Evolutionary conservation across 2,113 vertebrate species (phyloP).

Genomic region (Calypte anna): DNA sequence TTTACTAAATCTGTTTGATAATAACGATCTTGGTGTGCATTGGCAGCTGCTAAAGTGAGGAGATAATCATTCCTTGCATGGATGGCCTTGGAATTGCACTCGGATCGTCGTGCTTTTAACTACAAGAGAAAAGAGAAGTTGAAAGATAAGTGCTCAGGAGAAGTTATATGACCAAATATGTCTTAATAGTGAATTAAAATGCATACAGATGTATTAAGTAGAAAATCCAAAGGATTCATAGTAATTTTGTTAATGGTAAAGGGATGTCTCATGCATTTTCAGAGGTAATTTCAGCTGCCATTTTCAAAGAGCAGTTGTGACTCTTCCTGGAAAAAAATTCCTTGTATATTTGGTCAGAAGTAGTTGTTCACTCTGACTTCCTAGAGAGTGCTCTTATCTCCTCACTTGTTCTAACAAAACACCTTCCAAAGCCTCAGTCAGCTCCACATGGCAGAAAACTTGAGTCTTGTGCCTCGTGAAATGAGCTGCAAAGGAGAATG

Average conservation of each 20-base stretch:
- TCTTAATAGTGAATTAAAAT: fast-evolving
- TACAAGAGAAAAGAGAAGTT: slow-evolving; percentile 55
- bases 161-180: fast-evolving
- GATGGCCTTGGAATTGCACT: slow-evolving; percentile 96
- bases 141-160: background rate
- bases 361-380: background rate
- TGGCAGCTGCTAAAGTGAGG: slow-evolving; percentile 94
- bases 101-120: slow-evolving; percentile 96
- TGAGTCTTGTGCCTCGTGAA: too few species aligned
- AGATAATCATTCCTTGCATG: slow-evolving; percentile 97
- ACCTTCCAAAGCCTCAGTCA: background rate
- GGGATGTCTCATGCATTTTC: background rate
- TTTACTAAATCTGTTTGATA: slow-evolving; percentile 93
- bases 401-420: background rate
- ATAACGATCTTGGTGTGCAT: slow-evolving; percentile 97
- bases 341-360: too few species aligned
- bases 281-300: fast-evolving
- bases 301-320: background rate
- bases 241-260: background rate
- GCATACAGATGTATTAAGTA: fast-evolving
- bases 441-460: too few species aligned
- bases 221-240: fast-evolving
- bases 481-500: too few species aligned
- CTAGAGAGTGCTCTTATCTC: background rate
- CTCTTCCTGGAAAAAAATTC: too few species aligned